phyloP scores from a whole-genome alignment of 1,140 invertebrate genomes.

The Drosophila parabipectinata region DNA sequence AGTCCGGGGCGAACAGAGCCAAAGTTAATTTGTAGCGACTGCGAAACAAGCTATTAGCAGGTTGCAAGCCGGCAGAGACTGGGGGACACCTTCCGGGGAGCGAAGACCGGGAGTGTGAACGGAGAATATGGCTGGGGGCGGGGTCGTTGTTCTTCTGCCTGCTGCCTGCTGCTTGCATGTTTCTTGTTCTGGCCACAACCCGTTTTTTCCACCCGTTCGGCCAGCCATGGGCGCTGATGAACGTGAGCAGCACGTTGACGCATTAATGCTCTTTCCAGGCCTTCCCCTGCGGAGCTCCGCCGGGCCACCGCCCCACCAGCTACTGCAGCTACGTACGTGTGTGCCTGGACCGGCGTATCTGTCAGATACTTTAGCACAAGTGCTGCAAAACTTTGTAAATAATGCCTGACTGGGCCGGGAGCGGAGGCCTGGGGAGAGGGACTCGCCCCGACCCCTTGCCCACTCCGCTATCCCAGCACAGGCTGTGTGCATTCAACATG shows the following conservation, averaged over 20 bases:
- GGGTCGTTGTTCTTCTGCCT: slow-evolving; percentile 32
- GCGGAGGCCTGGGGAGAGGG: slow-evolving; percentile 2
- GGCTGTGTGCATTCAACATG: slow-evolving; percentile 74
- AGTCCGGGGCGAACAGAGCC: slow-evolving; percentile 61
- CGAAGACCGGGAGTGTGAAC: background rate
- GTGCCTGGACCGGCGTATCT: slow-evolving; percentile 64
- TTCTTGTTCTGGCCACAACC: slow-evolving; percentile 58
- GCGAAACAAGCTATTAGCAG: slow-evolving; percentile 80
- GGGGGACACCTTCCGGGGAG: background rate
- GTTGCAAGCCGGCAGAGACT: slow-evolving; percentile 45
- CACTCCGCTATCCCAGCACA: slow-evolving; percentile 15
- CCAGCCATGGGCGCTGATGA: slow-evolving; percentile 54
- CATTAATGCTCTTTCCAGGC: slow-evolving; percentile 56
- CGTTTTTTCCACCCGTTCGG: slow-evolving; percentile 39
- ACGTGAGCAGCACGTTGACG: slow-evolving; percentile 61
- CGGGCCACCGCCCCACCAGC: slow-evolving; percentile 12
- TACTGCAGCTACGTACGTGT: slow-evolving; percentile 38
- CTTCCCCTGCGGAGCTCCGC: slow-evolving; percentile 1
- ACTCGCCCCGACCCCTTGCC: background rate
- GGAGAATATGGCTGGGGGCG: slow-evolving; percentile 6
- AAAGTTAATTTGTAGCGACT: slow-evolving; percentile 81
- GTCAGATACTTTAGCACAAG: slow-evolving; percentile 76
- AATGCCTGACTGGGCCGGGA: slow-evolving; percentile 34
- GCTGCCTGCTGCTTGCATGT: slow-evolving; percentile 38
- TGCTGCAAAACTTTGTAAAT: slow-evolving; percentile 72